Base-by-base conservation (phyloP, 1,140 invertebrate genomes). In the Euwallacea similis region DNA sequence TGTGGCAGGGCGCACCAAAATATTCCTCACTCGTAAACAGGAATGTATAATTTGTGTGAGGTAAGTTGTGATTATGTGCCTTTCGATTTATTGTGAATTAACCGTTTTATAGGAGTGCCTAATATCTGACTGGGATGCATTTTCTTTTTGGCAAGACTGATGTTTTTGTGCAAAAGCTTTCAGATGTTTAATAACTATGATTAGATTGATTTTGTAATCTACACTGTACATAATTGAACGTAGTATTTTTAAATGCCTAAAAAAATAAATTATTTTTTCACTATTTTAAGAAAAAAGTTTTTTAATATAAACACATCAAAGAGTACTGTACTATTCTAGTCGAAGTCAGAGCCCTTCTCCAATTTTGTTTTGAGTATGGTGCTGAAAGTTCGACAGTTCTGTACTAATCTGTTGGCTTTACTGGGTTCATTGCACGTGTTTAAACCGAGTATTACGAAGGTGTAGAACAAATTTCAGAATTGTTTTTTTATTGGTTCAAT, bases 1-100 rank as follows among this genome's bases (percentile, higher is more conserved):
- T 79, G 16, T 77, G 73, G 53, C 69, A 56, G 15, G 50, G n/a
- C 42, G 33, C 53, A 33, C 55, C 53, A 16, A 58, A 60, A 47
- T 71, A 71, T 50, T 21, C 50, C 0, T 47, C 56, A 58, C 10
- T 69, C 13, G 9, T 66, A 47, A 58, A 71, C 50, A 58, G 69
- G 53, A 47, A 59, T 13, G 69, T 66, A 59, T 71, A 58, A 44
- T 11, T 15, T 66, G 15, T 10, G 50, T 61, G 59, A 42, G 10
- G 11, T 43, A 42, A 21, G 42, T 56, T 15, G 16, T 56, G 9
- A 3, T 33, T 4, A 33, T 11, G 3, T 10, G 10, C 2, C 11
- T 11, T 0, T 13, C 2, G 2, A 50, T 6, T 50, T 50, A 2
- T 33, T 33, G 4, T 33, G 21, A 33, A 33, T 33, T 41, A 61